These are phyloP conservation scores for Amblyornis subalaris DNA, from an alignment of 2,113 vertebrate genomes.

Conservation along the genomic window DNA sequence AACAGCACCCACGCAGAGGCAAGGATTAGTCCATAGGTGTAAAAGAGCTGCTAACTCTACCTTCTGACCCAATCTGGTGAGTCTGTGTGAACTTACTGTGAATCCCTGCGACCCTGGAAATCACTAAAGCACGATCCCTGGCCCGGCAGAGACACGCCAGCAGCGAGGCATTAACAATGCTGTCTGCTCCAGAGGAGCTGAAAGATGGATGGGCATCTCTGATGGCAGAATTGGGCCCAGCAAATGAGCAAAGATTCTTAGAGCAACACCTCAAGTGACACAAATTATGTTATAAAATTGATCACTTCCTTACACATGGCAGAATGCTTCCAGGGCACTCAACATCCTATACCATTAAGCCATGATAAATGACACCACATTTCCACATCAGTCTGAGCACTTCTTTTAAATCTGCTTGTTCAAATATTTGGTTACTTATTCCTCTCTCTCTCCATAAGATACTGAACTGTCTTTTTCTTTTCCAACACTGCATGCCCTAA, in stretches of 20 bases:
- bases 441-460: not conserved
- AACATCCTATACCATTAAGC: constrained; percentile 53
- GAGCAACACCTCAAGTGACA: constrained; percentile 58
- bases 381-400: constrained; percentile 15
- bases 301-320: constrained; percentile 49
- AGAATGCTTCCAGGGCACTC: constrained; percentile 48
- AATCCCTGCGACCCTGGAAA: not conserved
- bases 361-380: constrained; percentile 38
- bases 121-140: not conserved
- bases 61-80: not conserved
- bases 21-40: not conserved
- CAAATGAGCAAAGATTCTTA: not conserved
- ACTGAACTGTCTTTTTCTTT: not conserved
- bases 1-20: not conserved
- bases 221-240: constrained; percentile 34
- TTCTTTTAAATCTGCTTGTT: constrained; percentile 37
- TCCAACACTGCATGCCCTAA: not conserved
- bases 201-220: constrained; percentile 30
- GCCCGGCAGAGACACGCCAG: not conserved
- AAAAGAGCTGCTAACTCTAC: not conserved
- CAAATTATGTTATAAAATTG: constrained; percentile 51
- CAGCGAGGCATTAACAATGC: constrained; percentile 34
- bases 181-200: not conserved
- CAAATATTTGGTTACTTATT: constrained; percentile 33
- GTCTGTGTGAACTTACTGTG: not conserved